Base-by-base conservation (phyloP, 2,888 invertebrate genomes). In the Branchipolynoe longqiensis region DNA sequence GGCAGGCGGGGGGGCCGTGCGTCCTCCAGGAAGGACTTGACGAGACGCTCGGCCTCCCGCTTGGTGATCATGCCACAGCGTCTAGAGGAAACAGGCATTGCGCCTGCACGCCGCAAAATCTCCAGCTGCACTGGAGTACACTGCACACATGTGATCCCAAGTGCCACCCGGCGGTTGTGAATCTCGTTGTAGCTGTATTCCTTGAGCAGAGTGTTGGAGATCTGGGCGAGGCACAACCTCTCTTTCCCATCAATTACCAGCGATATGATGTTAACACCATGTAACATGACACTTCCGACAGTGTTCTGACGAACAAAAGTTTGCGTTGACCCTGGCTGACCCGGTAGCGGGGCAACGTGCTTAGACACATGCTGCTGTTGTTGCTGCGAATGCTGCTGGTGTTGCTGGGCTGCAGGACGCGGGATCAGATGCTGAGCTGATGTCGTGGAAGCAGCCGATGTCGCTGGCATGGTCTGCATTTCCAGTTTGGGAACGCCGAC, bases 101-200 rank as follows among this genome's bases (percentile, higher is more conserved):
- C 94, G 1, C 93, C 99, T 1, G 98, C 98, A 38, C 98, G 94
- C 74, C 99, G 95, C 58, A 99, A 94, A 89, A 98, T 97, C 94
- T 99, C 99, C 90, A 99, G 84, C 94, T 99, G 99, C 0, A 98
- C 98, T 0, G 99, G 99, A 0, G 99, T 99, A 93, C 99, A 99
- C 92, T 96, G 97, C 14, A 96, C 96, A 92, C 97, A 97, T 0
- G 96, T 96, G 90, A 96, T 98, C 85, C 98, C 99, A 85, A 99
- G 95, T 0, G 99, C 99, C 0, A 99, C 98, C 0, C 93, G 89
- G 12, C 93, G 95, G 94, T 99, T 99, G 94, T 99, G 99, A 86
- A 99, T 99, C 95, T 99, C 99, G 94, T 99, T 99, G 95, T 99
- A 99, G 90, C 98, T 98, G 95, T 97, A 99, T 93, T 97, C 96